Percentiles rank a stretch among this genome's conserved stretches.
Evolutionary conservation across 2,113 vertebrate genomes (phyloP).

Genomic region (Cichladusa arquata): DNA sequence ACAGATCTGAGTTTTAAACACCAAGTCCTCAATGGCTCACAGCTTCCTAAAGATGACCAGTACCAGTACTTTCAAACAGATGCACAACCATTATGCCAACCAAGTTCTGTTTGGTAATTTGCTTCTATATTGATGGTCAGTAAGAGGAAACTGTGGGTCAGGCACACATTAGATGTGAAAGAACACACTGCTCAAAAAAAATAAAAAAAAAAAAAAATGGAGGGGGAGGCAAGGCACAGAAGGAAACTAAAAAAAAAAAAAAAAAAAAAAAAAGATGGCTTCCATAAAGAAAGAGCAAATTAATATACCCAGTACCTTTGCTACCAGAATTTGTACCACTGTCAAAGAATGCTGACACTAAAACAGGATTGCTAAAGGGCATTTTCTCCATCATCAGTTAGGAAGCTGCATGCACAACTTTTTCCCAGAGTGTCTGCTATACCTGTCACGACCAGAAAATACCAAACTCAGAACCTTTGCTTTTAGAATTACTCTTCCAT

Average conservation of each 20-base stretch:
- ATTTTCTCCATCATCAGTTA: background rate
- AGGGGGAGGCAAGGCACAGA: accelerated
- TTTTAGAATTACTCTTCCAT: background rate
- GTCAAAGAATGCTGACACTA: background rate
- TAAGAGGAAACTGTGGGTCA: background rate
- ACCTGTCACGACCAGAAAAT: background rate
- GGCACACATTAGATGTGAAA: background rate
- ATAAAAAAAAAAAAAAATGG: no score
- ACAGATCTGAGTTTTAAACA: background rate
- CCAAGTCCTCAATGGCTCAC: background rate
- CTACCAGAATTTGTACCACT: background rate
- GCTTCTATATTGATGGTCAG: background rate
- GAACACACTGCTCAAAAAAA: background rate
- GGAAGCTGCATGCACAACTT: background rate
- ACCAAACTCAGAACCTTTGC: background rate
- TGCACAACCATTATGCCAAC: background rate
- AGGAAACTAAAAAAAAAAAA: no score
- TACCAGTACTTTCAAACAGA: background rate
- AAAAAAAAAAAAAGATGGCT: background rate
- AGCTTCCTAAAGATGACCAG: background rate
- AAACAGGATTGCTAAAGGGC: background rate
- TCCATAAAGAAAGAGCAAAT: background rate
- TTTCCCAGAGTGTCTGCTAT: background rate
- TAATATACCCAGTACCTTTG: background rate
- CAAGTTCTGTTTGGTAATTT: background rate